These are phyloP conservation scores for Trileptium ribeirensis DNA, from an alignment of 2,888 invertebrate species.

Conservation along the genomic window DNA sequence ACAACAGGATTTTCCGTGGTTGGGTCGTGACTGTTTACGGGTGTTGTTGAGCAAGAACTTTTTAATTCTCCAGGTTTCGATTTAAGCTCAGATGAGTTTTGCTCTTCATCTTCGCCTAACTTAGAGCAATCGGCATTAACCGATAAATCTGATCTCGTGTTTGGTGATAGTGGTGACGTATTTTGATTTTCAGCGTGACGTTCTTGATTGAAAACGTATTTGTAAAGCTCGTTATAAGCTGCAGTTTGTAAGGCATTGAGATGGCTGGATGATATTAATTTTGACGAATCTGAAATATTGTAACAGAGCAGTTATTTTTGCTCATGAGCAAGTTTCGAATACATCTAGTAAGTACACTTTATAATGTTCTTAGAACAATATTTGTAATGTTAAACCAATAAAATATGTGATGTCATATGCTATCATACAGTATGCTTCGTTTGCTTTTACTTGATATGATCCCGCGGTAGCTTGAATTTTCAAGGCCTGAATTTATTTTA, in stretches of 20 bases:
- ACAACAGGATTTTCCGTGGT: no score
- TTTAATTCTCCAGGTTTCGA: not conserved
- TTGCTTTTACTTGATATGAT: no score
- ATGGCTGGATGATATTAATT: constrained; percentile 56
- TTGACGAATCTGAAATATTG: constrained; percentile 58
- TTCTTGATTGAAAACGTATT: constrained; percentile 42
- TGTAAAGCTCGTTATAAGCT: constrained; percentile 60
- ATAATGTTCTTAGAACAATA: no score
- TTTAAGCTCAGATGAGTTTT: not conserved
- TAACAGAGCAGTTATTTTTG: no score
- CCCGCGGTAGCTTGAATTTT: no score
- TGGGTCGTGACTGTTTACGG: not conserved
- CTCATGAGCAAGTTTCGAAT: no score
- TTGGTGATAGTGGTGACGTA: constrained; percentile 25
- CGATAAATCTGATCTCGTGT: not conserved
- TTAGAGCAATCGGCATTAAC: not conserved
- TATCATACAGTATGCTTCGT: no score
- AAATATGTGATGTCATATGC: no score
- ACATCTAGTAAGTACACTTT: no score
- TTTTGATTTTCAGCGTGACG: constrained; percentile 36
- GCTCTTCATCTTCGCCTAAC: not conserved
- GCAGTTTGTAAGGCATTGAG: constrained; percentile 62
- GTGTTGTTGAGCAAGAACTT: not conserved
- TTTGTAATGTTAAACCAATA: no score
- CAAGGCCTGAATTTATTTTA: no score